phyloP scores from a whole-genome alignment of 2,888 invertebrate genomes.

The Lissocephala sabroskyi region DNA sequence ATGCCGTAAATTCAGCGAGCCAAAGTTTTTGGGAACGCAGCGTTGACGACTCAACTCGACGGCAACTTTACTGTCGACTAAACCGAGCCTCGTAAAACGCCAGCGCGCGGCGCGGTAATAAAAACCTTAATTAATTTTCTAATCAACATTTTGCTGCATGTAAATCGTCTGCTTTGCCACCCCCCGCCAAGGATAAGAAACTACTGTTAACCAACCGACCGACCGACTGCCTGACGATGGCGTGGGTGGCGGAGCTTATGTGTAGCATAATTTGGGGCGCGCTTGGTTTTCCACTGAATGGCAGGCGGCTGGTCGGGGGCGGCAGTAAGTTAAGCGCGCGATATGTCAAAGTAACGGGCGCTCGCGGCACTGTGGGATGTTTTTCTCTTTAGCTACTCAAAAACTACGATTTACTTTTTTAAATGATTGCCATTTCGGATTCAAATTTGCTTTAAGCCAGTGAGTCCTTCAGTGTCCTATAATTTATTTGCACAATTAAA shows the following conservation, averaged over 20 bases:
- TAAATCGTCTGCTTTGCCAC: conserved; percentile 50
- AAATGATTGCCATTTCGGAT: too few species aligned
- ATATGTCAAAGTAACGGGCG: conserved; percentile 49
- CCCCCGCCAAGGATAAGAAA: background rate
- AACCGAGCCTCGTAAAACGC: conserved; percentile 33
- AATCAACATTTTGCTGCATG: conserved; percentile 62
- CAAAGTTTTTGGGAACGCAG: conserved; percentile 45
- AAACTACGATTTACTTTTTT: too few species aligned
- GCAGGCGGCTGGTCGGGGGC: conserved; percentile 26
- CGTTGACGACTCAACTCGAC: conserved; percentile 19
- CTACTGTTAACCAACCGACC: too few species aligned
- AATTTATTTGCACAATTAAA: too few species aligned
- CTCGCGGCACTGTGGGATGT: too few species aligned
- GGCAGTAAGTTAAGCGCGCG: conserved; percentile 31
- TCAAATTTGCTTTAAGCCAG: too few species aligned
- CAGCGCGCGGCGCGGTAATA: conserved; percentile 45
- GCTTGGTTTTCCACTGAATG: background rate
- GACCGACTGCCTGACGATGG: too few species aligned
- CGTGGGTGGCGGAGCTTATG: conserved; percentile 11
- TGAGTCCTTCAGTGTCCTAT: too few species aligned
- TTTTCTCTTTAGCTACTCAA: too few species aligned
- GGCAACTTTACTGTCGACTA: too few species aligned
- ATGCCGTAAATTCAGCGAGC: conserved; percentile 64
- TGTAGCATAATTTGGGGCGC: conserved; percentile 44
- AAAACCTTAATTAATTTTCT: conserved; percentile 63